Evolutionary conservation across 2,113 vertebrate species (phyloP).

Genomic region (Leucopsar rothschildi): DNA sequence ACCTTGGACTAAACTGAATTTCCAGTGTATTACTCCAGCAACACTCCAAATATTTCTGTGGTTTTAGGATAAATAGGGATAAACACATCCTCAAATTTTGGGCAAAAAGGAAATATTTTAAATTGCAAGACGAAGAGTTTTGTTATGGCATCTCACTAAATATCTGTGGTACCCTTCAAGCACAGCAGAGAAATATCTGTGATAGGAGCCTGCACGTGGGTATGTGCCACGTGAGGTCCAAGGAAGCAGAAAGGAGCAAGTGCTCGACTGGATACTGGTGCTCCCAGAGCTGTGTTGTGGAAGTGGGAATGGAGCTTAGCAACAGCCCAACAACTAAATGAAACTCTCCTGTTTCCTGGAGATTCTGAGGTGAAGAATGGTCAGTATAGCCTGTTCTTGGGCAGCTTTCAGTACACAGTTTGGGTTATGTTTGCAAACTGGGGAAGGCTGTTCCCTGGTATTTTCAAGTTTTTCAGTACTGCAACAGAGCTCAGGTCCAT

Average conservation of each 20-base stretch:
- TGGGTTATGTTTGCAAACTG: not conserved
- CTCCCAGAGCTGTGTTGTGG: not conserved
- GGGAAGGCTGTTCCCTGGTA: not conserved
- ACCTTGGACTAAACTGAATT: not conserved
- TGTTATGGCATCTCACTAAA: not conserved
- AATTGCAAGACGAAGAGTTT: not conserved
- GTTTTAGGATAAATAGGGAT: not conserved
- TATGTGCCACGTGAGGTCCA: not conserved
- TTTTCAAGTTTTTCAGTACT: not conserved
- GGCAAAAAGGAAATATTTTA: not conserved
- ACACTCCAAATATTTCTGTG: not conserved
- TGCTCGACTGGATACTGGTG: not conserved
- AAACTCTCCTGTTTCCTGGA: not conserved
- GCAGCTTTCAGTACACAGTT: not conserved
- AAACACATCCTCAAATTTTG: not conserved
- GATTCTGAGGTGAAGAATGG: not conserved
- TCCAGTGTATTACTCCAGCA: not conserved
- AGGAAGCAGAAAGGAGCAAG: not conserved
- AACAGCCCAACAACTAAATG: not conserved
- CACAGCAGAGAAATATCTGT: not conserved
- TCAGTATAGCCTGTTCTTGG: not conserved
- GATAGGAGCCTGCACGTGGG: not conserved
- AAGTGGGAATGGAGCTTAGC: not conserved
- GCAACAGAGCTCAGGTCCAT: fast-evolving
- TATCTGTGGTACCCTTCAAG: fast-evolving